Evolutionary conservation across 2,797 vertebrate genomes (phyloP).

Genomic region (Cryptoblepharus egeriae): DNA sequence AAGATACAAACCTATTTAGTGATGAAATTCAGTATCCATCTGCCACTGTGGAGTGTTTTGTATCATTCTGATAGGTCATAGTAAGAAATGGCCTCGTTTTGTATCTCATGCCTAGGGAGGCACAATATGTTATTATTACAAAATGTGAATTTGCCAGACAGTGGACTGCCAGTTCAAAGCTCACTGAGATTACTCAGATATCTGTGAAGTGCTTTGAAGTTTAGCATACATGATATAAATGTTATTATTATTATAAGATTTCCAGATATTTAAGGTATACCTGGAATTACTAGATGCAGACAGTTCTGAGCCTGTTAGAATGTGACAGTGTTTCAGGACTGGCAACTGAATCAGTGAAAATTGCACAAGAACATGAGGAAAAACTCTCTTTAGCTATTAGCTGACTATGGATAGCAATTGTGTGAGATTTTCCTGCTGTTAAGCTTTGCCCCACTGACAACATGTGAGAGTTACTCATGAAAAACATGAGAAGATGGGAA

Average conservation of each 20-base stretch:
- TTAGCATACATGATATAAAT: not conserved
- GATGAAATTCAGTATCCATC: constrained; percentile 3
- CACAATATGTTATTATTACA: not conserved
- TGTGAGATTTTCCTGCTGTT: too few relatives aligned
- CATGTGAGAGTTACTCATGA: too few relatives aligned
- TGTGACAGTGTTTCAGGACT: constrained; percentile 18
- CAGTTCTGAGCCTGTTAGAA: not conserved
- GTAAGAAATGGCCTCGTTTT: not conserved
- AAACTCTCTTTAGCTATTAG: too few relatives aligned
- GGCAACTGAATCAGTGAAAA: too few relatives aligned
- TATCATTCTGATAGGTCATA: not conserved
- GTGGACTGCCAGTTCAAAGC: not conserved
- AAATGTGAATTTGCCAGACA: constrained; percentile 24
- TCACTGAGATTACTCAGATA: not conserved
- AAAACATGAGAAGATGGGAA: too few relatives aligned
- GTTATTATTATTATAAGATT: not conserved
- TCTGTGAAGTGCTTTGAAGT: not conserved
- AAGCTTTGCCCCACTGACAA: too few relatives aligned
- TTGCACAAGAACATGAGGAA: too few relatives aligned
- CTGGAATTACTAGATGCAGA: not conserved
- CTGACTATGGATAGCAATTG: too few relatives aligned
- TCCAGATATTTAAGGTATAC: not conserved
- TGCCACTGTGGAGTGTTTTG: not conserved
- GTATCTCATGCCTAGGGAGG: constrained; percentile 2
- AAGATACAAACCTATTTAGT: constrained; percentile 29